Evolutionary conservation across 2,113 vertebrate genomes (phyloP), one percentile per base, ranked within the genome.

Genomic region (Rousettus leschenaultii): DNA sequence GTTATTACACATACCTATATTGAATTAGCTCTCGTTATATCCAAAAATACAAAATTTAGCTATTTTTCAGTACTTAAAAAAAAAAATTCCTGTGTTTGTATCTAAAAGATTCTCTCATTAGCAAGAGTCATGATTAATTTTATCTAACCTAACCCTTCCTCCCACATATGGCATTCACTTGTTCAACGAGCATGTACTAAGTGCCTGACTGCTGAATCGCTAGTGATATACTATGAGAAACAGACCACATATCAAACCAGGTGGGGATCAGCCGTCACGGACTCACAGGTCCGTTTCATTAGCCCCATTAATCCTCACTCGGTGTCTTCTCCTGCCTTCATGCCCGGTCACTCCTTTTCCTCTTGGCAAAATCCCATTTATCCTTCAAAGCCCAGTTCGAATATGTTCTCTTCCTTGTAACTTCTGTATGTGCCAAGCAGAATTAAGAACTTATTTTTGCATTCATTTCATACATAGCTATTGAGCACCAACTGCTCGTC

Each of bases 101-200:
- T 85, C 55, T 79, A 61, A 88, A 63, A 90, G 53, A 92, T 19
- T 16, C 16, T 33, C 51, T 87, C 28, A 70, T 45, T 63, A n/a
- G 8, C n/a, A 65, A 40, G 43, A 40, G 18, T 51, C 78, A 74
- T 6, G 13, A 51, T 40, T 48, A 35, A n/a, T 38, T 51, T 70
- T n/a, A 28, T 28, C 53, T 61, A 77, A 43, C 43, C 28, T 63
- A 59, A 7, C 30, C 5, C 2, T 55, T 43, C 55, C 30, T 28
- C 38, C 30, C 70, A 78, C 1, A 35, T 2, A 1, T 38, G 30
- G n/a, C 14, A 38, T 77, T 26, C 57, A 48, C 28, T 68, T 48
- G 19, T 19, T 35, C 77, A 87, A 18, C 7, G 45, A 66, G 26
- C 35, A 35, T 21, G 35, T 8, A 4, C 70, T 2, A 5, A 61